These are phyloP conservation scores for Melanotaenia boesemani DNA, from an alignment of 2,797 vertebrate genomes.

Conservation along the genomic window DNA sequence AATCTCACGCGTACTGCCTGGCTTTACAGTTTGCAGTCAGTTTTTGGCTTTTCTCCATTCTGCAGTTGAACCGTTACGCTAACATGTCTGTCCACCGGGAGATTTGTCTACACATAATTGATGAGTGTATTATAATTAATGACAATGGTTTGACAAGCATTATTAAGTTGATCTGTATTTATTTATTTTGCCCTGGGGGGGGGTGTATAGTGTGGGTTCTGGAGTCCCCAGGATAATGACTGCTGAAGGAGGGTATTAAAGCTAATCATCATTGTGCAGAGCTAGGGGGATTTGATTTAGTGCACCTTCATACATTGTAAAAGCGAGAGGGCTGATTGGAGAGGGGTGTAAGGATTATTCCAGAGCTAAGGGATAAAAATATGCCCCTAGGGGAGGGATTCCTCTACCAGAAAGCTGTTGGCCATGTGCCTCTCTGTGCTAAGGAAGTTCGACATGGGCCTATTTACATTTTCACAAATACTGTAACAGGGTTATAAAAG, in stretches of 20 bases:
- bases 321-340: slow-evolving; percentile 70
- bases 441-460: slow-evolving; percentile 48
- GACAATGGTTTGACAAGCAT: slow-evolving; percentile 68
- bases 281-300: slow-evolving; percentile 81
- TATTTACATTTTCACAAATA: slow-evolving; percentile 26
- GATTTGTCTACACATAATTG: slow-evolving; percentile 69
- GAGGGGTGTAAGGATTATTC: slow-evolving; percentile 75
- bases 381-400: slow-evolving; percentile 64
- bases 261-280: slow-evolving; percentile 83
- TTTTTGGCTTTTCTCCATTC: slow-evolving; percentile 40
- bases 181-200: slow-evolving; percentile 4
- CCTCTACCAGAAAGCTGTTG: slow-evolving; percentile 62
- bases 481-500: slow-evolving; percentile 55
- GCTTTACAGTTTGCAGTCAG: slow-evolving; percentile 25
- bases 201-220: slow-evolving; percentile 63
- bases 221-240: slow-evolving; percentile 75
- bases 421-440: slow-evolving; percentile 58
- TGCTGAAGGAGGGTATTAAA: slow-evolving; percentile 79
- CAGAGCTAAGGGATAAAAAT: slow-evolving; percentile 77
- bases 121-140: slow-evolving; percentile 78
- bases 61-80: slow-evolving; percentile 41
- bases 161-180: slow-evolving; percentile 80
- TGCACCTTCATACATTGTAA: slow-evolving; percentile 80
- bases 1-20: background rate
- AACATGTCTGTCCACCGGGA: slow-evolving; percentile 59